phyloP scores from a whole-genome alignment of 2,113 vertebrate genomes.

The Phasianus colchicus region DNA sequence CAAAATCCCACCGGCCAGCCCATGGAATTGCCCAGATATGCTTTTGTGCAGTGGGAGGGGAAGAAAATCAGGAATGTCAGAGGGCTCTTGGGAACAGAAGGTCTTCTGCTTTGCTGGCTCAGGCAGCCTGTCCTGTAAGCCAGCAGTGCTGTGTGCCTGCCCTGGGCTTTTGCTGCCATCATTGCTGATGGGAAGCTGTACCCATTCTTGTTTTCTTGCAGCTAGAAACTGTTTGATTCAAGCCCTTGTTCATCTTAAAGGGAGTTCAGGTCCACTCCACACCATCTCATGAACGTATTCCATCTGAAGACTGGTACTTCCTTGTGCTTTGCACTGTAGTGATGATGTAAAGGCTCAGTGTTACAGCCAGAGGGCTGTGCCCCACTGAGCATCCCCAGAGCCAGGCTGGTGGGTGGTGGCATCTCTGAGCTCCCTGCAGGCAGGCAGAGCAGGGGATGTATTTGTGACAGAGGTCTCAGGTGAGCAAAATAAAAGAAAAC shows the following conservation, averaged over 20 bases:
- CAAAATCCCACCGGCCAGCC: slow-evolving; percentile 3
- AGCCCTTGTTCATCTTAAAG: background rate
- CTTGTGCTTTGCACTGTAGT: background rate
- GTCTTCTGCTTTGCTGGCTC: slow-evolving; percentile 14
- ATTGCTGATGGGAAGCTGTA: background rate
- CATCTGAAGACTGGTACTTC: background rate
- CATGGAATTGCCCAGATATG: background rate
- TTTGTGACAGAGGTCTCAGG: background rate
- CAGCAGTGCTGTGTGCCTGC: background rate
- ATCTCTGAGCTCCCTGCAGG: too few species aligned
- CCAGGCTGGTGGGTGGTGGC: background rate
- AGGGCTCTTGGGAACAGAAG: slow-evolving; percentile 31
- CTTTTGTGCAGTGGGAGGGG: slow-evolving; percentile 21
- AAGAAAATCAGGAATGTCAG: slow-evolving; percentile 61
- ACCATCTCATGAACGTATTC: background rate
- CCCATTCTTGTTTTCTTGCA: background rate
- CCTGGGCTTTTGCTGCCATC: fast-evolving
- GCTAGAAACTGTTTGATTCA: background rate
- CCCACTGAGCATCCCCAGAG: too few species aligned
- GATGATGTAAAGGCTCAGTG: background rate
- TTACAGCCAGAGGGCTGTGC: background rate
- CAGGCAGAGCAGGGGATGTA: background rate
- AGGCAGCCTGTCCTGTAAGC: background rate
- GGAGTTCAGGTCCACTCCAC: background rate
- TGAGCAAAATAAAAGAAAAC: background rate